Percentiles rank a stretch among this genome's conserved stretches.
Evolutionary conservation across 2,797 vertebrate genomes (phyloP).

Genomic region (Chromis chromis): DNA sequence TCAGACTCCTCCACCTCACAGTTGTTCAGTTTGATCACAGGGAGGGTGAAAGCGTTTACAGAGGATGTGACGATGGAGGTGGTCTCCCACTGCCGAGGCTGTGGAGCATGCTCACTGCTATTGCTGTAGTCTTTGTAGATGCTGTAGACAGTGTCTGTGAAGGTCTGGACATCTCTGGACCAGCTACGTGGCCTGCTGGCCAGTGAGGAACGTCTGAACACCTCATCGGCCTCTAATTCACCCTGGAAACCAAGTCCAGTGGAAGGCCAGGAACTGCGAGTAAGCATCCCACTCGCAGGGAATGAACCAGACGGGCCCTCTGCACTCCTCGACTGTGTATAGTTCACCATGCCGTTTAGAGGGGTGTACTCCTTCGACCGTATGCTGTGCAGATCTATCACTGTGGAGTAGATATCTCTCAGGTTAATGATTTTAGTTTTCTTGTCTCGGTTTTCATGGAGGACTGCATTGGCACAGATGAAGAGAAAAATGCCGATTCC

Average conservation of each 20-base stretch:
- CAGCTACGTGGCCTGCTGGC: slow-evolving; percentile 78
- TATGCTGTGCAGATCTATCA: slow-evolving; percentile 95
- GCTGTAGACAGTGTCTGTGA: slow-evolving; percentile 93
- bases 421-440: slow-evolving; percentile 99
- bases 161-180: slow-evolving; percentile 84
- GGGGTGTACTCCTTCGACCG: slow-evolving; percentile 90
- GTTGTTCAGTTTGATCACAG: slow-evolving; percentile 90
- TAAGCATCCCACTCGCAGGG: slow-evolving; percentile 79
- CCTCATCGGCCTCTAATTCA: slow-evolving; percentile 66
- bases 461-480: slow-evolving; percentile 97
- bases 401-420: slow-evolving; percentile 97
- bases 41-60: slow-evolving; percentile 91
- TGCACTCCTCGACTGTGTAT: slow-evolving; percentile 86
- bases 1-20: slow-evolving; percentile 83
- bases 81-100: slow-evolving; percentile 84
- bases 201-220: slow-evolving; percentile 74
- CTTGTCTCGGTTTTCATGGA: slow-evolving; percentile 97
- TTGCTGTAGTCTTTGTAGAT: slow-evolving; percentile 90
- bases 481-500: slow-evolving; percentile 99
- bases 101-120: slow-evolving; percentile 73
- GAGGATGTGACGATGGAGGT: slow-evolving; percentile 93
- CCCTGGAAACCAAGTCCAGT: slow-evolving; percentile 74
- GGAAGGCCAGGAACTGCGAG: slow-evolving; percentile 90
- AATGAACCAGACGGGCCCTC: slow-evolving; percentile 83
- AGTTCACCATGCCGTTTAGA: slow-evolving; percentile 92